Evolutionary conservation across 2,113 vertebrate species (phyloP).

Genomic region (Phrynosoma platyrhinos): DNA sequence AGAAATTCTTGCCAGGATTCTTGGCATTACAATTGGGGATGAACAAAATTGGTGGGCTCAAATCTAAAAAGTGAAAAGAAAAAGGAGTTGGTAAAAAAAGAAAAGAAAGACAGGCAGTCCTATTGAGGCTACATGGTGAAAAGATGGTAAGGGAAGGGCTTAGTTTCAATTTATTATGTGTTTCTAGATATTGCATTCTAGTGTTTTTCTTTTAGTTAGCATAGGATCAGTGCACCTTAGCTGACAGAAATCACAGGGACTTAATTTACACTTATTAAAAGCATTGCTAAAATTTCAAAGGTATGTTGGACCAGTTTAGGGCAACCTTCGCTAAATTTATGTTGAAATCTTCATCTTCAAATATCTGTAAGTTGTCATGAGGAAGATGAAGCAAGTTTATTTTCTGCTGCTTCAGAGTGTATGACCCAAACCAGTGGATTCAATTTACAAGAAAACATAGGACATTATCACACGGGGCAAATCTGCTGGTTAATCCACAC

Average conservation of each 20-base stretch:
- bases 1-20: constrained; percentile 29
- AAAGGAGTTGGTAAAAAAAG: not conserved
- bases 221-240: not conserved
- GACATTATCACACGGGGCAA: too few species aligned
- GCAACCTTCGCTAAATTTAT: not conserved
- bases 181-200: not conserved
- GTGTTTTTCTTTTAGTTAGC: not conserved
- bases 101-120: not conserved
- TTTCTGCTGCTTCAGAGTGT: too few species aligned
- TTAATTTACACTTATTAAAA: not conserved
- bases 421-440: too few species aligned
- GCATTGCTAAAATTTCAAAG: not conserved
- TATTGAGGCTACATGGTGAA: constrained; percentile 26
- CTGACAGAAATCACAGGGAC: not conserved
- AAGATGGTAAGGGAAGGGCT: constrained; percentile 1
- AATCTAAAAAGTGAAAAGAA: constrained; percentile 3
- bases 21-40: not conserved
- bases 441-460: too few species aligned
- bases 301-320: not conserved
- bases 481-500: too few species aligned
- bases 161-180: not conserved
- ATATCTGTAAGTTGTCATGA: too few species aligned
- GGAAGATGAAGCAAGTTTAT: too few species aligned
- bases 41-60: constrained; percentile 30
- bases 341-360: not conserved